A percentile compares a stretch with the other conserved stretches of the same genome.
These are phyloP conservation scores for Lymantria monacha DNA, from an alignment of 2,888 invertebrate species.

Conservation along the genomic window DNA sequence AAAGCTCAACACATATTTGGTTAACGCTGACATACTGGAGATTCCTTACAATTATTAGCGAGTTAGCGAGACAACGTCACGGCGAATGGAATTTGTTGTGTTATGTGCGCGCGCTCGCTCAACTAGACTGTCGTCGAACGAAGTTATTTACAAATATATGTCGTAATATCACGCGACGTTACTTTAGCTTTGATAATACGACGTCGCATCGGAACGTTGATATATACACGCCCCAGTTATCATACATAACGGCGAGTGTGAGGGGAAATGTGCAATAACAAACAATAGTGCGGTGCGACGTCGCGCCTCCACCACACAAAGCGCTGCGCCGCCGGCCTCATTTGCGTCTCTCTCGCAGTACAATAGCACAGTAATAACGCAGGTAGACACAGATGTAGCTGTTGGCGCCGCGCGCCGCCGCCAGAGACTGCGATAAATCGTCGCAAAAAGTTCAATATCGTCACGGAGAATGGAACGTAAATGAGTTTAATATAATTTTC, in stretches of 20 bases:
- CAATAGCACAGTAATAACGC: background rate
- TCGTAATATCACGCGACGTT: slow-evolving; percentile 11
- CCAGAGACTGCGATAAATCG: background rate
- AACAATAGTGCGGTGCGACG: slow-evolving; percentile 40
- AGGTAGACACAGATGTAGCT: background rate
- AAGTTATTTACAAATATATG: slow-evolving; percentile 6
- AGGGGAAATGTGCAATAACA: slow-evolving; percentile 34
- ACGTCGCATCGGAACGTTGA: slow-evolving; percentile 32
- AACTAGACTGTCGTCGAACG: background rate
- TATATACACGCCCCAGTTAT: slow-evolving; percentile 42
- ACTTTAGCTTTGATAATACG: slow-evolving; percentile 10
- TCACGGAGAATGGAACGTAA: slow-evolving; percentile 1
- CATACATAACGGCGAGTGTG: slow-evolving; percentile 13
- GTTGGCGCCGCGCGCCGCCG: background rate
- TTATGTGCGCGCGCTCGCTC: slow-evolving; percentile 1
- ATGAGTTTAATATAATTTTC: slow-evolving; percentile 7
- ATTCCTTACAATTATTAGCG: slow-evolving; percentile 38
- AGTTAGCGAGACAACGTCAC: slow-evolving; percentile 29
- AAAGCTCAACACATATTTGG: too few relatives aligned
- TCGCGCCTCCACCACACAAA: too few relatives aligned
- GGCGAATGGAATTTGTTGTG: slow-evolving; percentile 22
- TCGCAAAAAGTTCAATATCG: background rate
- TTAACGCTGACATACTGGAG: slow-evolving; percentile 10
- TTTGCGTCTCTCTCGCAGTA: background rate
- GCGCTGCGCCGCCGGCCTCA: slow-evolving; percentile 21